These are phyloP conservation scores for Rhabditoides inermis DNA, from an alignment of 2,888 invertebrate species.

Conservation along the genomic window DNA sequence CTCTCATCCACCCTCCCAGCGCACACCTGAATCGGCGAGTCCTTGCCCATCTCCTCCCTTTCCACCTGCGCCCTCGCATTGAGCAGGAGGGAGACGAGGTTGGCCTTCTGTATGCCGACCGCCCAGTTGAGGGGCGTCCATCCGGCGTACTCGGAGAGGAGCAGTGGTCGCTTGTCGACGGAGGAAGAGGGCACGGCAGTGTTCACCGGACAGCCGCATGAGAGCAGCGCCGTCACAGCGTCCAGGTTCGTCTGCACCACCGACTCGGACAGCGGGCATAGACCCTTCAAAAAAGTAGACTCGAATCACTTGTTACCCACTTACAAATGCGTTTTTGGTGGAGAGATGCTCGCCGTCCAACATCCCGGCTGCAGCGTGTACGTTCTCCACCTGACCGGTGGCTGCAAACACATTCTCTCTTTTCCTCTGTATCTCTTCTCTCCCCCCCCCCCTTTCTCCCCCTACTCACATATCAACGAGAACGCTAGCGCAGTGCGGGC, in stretches of 20 bases:
- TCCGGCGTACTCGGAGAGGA: conserved; percentile 14
- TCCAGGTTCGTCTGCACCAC: conserved; percentile 15
- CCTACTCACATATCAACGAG: too few species aligned
- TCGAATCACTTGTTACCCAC: not conserved
- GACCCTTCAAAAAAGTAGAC: conserved; percentile 8
- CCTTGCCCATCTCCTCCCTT: conserved; percentile 60
- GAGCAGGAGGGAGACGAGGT: conserved; percentile 58
- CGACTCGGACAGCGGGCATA: conserved; percentile 13
- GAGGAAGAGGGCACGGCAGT: conserved; percentile 9
- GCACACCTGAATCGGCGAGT: conserved; percentile 78
- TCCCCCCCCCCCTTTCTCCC: not conserved
- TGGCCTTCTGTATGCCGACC: conserved; percentile 18
- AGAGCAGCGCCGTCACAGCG: conserved; percentile 6
- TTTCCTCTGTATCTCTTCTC: not conserved
- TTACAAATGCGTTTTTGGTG: conserved; percentile 8
- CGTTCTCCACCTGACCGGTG: conserved; percentile 8
- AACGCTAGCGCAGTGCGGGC: conserved; percentile 15
- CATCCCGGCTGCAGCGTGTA: conserved; percentile 8
- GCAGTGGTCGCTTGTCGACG: conserved; percentile 7
- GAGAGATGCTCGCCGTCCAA: conserved; percentile 7
- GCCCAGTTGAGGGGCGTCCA: conserved; percentile 26
- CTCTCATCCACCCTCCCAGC: conserved; percentile 53
- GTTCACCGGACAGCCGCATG: conserved; percentile 12
- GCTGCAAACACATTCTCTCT: not conserved
- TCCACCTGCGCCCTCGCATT: conserved; percentile 76